Conservation (phyloP, 2,113 vertebrate species). For the Burhinus bistriatus region DNA sequence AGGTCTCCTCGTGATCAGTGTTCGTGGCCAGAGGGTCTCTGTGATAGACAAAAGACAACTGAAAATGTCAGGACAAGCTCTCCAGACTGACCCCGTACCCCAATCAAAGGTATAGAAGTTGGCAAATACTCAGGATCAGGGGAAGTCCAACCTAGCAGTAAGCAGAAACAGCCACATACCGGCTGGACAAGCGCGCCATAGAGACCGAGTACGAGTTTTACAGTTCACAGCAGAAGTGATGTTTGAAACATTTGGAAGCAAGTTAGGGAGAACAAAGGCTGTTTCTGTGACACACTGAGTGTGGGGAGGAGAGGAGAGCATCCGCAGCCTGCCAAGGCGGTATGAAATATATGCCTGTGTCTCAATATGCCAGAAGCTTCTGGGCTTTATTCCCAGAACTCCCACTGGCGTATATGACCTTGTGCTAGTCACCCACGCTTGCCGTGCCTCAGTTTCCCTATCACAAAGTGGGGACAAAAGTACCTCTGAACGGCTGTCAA, state of each 20-base stretch:
- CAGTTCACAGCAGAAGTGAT: neutral
- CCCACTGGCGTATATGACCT: slow-evolving; percentile 46
- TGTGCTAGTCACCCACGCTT: slow-evolving; percentile 44
- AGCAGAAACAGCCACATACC: neutral
- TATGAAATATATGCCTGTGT: slow-evolving; percentile 44
- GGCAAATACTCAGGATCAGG: neutral
- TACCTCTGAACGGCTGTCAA: neutral
- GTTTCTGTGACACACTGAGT: slow-evolving; percentile 26
- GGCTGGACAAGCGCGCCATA: neutral
- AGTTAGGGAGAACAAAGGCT: slow-evolving; percentile 46
- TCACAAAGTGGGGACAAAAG: neutral
- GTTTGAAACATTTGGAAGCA: slow-evolving; percentile 20
- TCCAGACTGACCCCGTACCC: neutral
- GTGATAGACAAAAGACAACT: neutral
- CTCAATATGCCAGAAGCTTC: slow-evolving; percentile 40
- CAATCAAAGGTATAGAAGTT: neutral
- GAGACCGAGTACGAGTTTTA: neutral
- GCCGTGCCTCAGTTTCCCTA: slow-evolving; percentile 43
- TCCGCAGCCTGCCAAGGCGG: neutral
- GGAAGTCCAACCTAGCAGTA: neutral
- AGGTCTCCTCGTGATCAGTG: neutral
- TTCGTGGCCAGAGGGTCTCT: neutral
- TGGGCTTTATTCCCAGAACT: slow-evolving; percentile 62
- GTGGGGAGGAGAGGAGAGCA: slow-evolving; percentile 1
- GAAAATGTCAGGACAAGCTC: neutral